Evolutionary conservation across 2,113 vertebrate species (phyloP).

Genomic region (Dicerorhinus sumatrensis): DNA sequence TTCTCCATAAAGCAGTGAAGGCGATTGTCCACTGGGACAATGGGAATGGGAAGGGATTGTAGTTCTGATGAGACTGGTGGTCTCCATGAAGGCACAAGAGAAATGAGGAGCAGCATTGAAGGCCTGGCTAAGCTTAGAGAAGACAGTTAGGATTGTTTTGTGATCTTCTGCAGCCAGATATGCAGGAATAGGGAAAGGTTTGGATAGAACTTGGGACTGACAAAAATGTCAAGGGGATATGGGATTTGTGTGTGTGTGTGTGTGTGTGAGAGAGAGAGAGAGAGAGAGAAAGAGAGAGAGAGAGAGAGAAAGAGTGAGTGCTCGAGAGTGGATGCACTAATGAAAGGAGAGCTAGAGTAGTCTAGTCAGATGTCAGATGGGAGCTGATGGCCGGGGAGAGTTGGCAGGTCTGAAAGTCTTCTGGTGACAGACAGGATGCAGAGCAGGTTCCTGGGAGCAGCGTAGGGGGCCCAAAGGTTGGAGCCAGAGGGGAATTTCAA

Average conservation of each 20-base stretch:
- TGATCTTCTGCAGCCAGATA: not conserved
- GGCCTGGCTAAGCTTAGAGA: not conserved
- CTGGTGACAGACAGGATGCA: not conserved
- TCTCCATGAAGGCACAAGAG: not conserved
- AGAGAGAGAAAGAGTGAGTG: too few species aligned
- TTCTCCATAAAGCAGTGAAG: not conserved
- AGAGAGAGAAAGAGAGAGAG: too few species aligned
- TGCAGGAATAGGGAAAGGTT: not conserved
- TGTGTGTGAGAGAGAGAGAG: not conserved
- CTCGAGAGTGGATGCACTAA: not conserved
- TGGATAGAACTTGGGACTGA: not conserved
- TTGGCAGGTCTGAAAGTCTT: not conserved
- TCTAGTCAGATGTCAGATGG: not conserved
- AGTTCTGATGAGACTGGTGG: not conserved
- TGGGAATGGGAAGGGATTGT: not conserved
- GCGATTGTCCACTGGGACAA: fast-evolving
- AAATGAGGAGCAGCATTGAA: not conserved
- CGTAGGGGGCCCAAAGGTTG: not conserved
- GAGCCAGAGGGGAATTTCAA: not conserved
- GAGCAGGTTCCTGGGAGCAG: not conserved
- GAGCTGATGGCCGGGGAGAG: not conserved
- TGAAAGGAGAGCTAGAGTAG: not conserved
- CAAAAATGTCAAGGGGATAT: not conserved
- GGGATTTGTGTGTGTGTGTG: not conserved
- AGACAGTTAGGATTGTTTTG: not conserved